Percentiles rank a stretch among this genome's conserved stretches.
Evolutionary conservation across 1,140 invertebrate species (phyloP).

Genomic region (Whitmania pigra): DNA sequence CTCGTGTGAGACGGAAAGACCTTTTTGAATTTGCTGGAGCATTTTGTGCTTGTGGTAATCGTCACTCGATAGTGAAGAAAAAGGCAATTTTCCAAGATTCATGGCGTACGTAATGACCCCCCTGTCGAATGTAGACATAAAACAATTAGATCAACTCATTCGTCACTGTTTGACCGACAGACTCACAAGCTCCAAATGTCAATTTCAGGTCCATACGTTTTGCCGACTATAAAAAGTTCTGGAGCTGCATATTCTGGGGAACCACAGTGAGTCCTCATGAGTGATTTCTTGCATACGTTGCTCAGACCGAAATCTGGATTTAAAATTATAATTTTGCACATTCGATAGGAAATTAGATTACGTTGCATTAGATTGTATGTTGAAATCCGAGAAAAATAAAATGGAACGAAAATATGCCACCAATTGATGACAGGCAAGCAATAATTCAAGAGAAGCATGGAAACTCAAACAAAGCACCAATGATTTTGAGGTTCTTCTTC

Average conservation of each 20-base stretch:
- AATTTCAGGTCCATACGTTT: slow-evolving; percentile 58
- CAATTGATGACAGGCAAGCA: too few relatives aligned
- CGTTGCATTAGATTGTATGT: too few relatives aligned
- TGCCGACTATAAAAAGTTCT: slow-evolving; percentile 53
- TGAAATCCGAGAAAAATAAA: too few relatives aligned
- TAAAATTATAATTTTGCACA: slow-evolving; percentile 2
- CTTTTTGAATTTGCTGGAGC: slow-evolving; percentile 52
- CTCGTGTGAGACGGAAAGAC: slow-evolving; percentile 40
- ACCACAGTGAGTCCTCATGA: slow-evolving; percentile 57
- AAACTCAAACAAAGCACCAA: slow-evolving; percentile 40
- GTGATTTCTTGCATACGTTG: slow-evolving; percentile 49
- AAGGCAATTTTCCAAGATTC: slow-evolving; percentile 55
- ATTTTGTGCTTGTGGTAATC: slow-evolving; percentile 48
- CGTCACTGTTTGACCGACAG: background rate
- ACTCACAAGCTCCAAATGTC: slow-evolving; percentile 62
- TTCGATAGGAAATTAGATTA: too few relatives aligned
- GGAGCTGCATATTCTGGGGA: slow-evolving; percentile 64
- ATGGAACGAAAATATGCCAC: too few relatives aligned
- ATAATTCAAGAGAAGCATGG: too few relatives aligned
- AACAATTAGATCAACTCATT: slow-evolving; percentile 11
- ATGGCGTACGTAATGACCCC: slow-evolving; percentile 57
- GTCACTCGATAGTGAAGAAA: slow-evolving; percentile 44
- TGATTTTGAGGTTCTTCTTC: slow-evolving; percentile 55
- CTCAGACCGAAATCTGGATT: slow-evolving; percentile 59
- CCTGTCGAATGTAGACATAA: slow-evolving; percentile 38